Evolutionary conservation across 2,888 invertebrate genomes (phyloP).

Genomic region (Drosophila macrospina): DNA sequence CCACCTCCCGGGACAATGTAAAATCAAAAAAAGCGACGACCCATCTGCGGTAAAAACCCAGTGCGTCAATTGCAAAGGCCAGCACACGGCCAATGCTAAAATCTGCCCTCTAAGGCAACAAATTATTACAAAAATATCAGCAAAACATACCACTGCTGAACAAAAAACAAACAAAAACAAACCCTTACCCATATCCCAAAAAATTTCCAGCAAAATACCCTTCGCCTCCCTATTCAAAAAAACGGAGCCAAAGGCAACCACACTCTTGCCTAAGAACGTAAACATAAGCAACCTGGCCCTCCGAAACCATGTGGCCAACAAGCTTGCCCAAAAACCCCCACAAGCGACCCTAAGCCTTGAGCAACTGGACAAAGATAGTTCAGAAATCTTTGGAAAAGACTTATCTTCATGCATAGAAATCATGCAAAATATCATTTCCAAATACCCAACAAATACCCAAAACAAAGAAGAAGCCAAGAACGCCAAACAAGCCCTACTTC

Average conservation of each 20-base stretch:
- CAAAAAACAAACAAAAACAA: background rate
- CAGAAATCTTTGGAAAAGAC: background rate
- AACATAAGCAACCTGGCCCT: background rate
- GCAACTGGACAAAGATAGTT: background rate
- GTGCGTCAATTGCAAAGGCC: conserved; percentile 8
- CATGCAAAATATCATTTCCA: background rate
- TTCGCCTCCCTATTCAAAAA: background rate
- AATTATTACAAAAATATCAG: background rate
- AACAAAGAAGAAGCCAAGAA: background rate
- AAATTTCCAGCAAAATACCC: background rate
- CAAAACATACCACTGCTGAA: background rate
- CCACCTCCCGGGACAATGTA: conserved; percentile 16
- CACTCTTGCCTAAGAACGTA: background rate
- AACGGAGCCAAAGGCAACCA: background rate
- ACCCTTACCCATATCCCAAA: background rate
- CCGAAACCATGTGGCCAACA: background rate
- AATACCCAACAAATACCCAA: background rate
- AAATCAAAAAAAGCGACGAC: background rate
- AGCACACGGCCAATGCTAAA: conserved; percentile 21
- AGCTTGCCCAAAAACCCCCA: background rate
- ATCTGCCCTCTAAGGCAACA: conserved; percentile 3
- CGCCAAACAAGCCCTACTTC: background rate
- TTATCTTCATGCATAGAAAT: background rate
- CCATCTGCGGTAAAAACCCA: background rate
- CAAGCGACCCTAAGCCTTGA: fast-evolving